Evolutionary conservation across 2,888 invertebrate genomes (phyloP).

Genomic region (Protodeltote pygarga): DNA sequence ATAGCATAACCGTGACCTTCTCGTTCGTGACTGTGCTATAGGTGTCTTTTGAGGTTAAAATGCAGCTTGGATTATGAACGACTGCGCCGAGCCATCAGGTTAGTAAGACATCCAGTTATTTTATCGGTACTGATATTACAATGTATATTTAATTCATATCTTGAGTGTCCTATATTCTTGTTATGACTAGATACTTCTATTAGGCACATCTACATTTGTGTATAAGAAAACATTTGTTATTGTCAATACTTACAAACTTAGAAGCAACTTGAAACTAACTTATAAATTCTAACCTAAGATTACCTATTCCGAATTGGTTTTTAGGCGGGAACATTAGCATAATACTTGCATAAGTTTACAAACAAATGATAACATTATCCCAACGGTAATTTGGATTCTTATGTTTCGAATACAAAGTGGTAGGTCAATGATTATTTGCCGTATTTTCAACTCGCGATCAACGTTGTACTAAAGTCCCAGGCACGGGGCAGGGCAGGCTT

Average conservation of each 20-base stretch:
- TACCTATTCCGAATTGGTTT: slow-evolving; percentile 1
- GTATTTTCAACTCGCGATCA: slow-evolving; percentile 35
- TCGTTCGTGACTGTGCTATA: slow-evolving; percentile 78
- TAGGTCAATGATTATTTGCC: slow-evolving; percentile 29
- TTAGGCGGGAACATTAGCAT: slow-evolving; percentile 31
- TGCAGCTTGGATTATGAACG: slow-evolving; percentile 84
- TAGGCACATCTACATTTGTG: slow-evolving; percentile 21
- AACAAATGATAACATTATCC: neutral
- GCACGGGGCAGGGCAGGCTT: slow-evolving; percentile 26
- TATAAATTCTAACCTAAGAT: slow-evolving; percentile 33
- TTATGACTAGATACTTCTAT: slow-evolving; percentile 47
- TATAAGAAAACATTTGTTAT: slow-evolving; percentile 23
- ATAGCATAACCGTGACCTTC: slow-evolving; percentile 85
- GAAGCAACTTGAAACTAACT: slow-evolving; percentile 6
- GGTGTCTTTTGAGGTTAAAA: slow-evolving; percentile 86
- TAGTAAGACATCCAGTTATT: slow-evolving; percentile 74
- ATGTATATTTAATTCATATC: slow-evolving; percentile 74
- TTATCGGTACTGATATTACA: slow-evolving; percentile 73
- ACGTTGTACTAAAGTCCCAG: slow-evolving; percentile 9
- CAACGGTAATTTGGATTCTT: slow-evolving; percentile 12
- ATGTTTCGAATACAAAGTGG: slow-evolving; percentile 38
- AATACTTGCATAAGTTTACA: neutral
- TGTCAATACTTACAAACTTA: slow-evolving; percentile 11
- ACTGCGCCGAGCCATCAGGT: slow-evolving; percentile 85
- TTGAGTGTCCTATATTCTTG: slow-evolving; percentile 71